Evolutionary conservation across 2,113 vertebrate species (phyloP), one percentile per base, ranked within the genome.

Genomic region (Thalassoma bifasciatum): DNA sequence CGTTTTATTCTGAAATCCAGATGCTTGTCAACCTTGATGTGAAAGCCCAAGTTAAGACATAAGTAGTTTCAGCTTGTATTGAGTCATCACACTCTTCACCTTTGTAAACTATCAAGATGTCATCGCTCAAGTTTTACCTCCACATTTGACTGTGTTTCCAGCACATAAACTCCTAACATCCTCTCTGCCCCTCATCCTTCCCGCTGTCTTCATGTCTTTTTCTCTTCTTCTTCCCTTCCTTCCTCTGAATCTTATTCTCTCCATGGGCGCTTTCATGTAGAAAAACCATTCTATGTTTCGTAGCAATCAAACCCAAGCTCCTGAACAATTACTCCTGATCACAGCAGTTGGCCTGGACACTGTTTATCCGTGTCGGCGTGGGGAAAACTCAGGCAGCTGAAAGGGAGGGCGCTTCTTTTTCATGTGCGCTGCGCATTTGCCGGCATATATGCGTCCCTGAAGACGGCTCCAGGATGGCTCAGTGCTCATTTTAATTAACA

Each of bases 401-500:
- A 59, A 68, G 24, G 34, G 71, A 64, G 53, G 67, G 19, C 38
- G 42, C 82, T 83, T 82, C 66, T 78, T 87, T 87, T 84, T 81
- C 72, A 75, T 82, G 68, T 30, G 68, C 64, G 56, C 42, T 16
- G 67, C 12, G 62, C 54, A 68, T 79, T 51, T 75, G 82, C 75
- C 72, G 65, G 81, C 71, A 67, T 77, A 72, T 82, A 81, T 84
- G 61, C 56, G 75, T 92, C 90, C 87, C 91, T n/a, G 34, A 78
- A 91, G 91, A 92, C 63, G 47, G 24, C 75, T 59, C 65, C 68
- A 66, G 22, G 69, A 85, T 50, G 86, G 87, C 89, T 90, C 85
- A 66, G 23, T 81, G 86, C 81, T 87, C 68, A 54, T 87, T 90
- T 92, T 93, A 94, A 94, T 93, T 93, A 94, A 91, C 89, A 86